Evolutionary conservation across 2,888 invertebrate species (phyloP), one percentile per base, ranked within the genome.

Genomic region (Pollenia griseotomentosa): DNA sequence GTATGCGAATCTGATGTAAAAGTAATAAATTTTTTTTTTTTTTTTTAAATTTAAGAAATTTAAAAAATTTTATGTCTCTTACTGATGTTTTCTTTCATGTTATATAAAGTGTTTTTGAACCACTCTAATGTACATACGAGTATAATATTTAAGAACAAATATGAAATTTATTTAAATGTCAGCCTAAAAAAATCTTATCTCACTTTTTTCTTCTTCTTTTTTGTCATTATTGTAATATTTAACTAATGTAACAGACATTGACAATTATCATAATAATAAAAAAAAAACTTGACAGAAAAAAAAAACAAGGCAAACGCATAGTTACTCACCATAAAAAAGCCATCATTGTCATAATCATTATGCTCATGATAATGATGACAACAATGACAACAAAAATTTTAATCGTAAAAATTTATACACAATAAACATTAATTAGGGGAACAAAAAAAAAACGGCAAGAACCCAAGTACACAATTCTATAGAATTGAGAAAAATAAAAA

Each of bases 381-480:
- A 48, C 23, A 68, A 74, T 85, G 79, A 80, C 61, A 70, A 79
- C 79, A 68, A 80, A 79, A 84, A 78, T 80, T 74, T 74, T 80
- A 84, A 84, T 80, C 79, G 73, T 80, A 75, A 68, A 85, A 74
- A 79, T 66, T 55, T 80, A 75, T 79, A 61, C 53, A 80, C 68
- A 85, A 80, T 85, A 74, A 83, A 85, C 79, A 53, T 85, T 85
- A 85, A 85, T 85, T 85, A 85, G 84, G 23, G 59, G 61, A 70
- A 70, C 61, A 51, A 57, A 46, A 51, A 42, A 44, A 16, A 65
- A 57, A 66, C 14, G 0, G n/a, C 19, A 65, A 46, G 46, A 65
- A 65, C 65, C 65, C 16, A 46, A 33, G 0, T 48, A 44, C 55
- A 70, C 19, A 68, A 46, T 55, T 63, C 46, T 42, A 57, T 40